phyloP scores from a whole-genome alignment of 2,113 vertebrate genomes.

The Mus musculus region GRCm39 chr8:109129001-109129500 shows the following conservation, averaged over 20 bases:
- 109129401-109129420: constrained; percentile 29
- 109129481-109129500: constrained; percentile 54
- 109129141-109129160: constrained; percentile 71
- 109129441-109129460: not conserved
- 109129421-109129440: constrained; percentile 51
- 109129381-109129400: not conserved
- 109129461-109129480: constrained; percentile 30
- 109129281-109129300: constrained; percentile 67
- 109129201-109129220: constrained; percentile 65
- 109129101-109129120: constrained; percentile 59
- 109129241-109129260: constrained; percentile 74
- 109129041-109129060: constrained; percentile 35
- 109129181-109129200: constrained; percentile 61
- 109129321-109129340: not conserved
- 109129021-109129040: not conserved
- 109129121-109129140: constrained; percentile 58
- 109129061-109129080: constrained; percentile 63
- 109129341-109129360: not conserved
- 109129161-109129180: constrained; percentile 39
- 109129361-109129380: not conserved
- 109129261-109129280: constrained; percentile 64
- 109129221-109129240: constrained; percentile 55
- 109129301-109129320: constrained; percentile 32
- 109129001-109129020: not conserved
- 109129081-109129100: constrained; percentile 59